A percentile compares a stretch with the other conserved stretches of the same genome.
Evolutionary conservation across 2,888 invertebrate species (phyloP).

Genomic region (Nephrocerus scutellatus): DNA sequence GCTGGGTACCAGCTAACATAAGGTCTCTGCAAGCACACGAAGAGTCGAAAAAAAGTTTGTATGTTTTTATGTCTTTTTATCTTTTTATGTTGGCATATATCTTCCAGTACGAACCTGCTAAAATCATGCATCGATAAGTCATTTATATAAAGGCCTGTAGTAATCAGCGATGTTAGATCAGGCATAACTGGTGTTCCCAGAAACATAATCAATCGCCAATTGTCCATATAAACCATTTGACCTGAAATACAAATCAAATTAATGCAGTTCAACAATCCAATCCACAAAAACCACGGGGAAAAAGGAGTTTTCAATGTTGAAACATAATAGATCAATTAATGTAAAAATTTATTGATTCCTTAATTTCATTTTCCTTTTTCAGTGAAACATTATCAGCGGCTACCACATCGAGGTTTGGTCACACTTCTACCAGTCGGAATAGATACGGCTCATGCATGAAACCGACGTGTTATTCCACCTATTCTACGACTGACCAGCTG

Average conservation of each 20-base stretch:
- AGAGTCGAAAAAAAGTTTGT: background rate
- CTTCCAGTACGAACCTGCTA: conserved; percentile 61
- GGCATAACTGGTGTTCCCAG: conserved; percentile 95
- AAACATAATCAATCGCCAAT: conserved; percentile 97
- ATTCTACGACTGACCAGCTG: no score
- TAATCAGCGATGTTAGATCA: conserved; percentile 84
- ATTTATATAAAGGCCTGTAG: conserved; percentile 92
- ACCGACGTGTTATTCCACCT: no score
- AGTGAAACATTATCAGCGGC: no score
- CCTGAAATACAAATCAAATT: conserved; percentile 62
- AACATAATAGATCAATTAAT: no score
- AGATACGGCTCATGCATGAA: no score
- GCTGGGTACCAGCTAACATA: conserved; percentile 94
- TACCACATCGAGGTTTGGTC: no score
- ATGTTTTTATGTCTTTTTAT: background rate
- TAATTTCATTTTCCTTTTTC: no score
- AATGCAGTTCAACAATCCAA: no score
- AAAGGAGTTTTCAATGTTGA: no score
- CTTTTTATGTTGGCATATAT: background rate
- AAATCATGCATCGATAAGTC: conserved; percentile 99
- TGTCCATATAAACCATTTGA: conserved; percentile 98
- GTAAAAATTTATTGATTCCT: no score
- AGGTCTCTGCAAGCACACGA: conserved; percentile 76
- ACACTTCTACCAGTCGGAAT: no score
- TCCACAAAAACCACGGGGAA: no score